Evolutionary conservation across 53 echinoderm and acorn worm genomes (phyloP), one percentile per base, ranked within the genome.

Genomic region (Echinarachnius parma): DNA sequence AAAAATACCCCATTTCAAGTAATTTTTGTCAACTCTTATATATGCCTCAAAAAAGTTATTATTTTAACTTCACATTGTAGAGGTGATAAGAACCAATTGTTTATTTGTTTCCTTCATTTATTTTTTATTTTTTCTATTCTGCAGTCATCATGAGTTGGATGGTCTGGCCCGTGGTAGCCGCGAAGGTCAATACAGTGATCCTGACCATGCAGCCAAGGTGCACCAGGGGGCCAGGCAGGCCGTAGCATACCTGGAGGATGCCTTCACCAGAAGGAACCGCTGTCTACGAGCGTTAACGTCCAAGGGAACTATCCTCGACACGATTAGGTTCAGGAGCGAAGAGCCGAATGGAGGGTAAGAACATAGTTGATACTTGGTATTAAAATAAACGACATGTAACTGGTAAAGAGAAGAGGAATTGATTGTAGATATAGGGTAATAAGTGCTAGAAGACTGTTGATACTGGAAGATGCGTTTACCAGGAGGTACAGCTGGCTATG

Each of bases 111-210:
- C n/a, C n/a, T n/a, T n/a, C n/a, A 4, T 50, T 4, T 50, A 50
- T 15, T 50, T 50, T 8, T 50, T 10, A 4, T 50, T 50, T 4
- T 50, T 7, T 39, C 39, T 39, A 39, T 15, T 46, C 11, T 33
- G 5, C 66, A 96, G 96, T 96, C 19, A 96, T 96, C 56, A 96
- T 37, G 96, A 96, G 49, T 54, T 96, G 53, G 96, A 96, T 67
- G 96, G 96, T 2, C 76, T 96, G 24, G 66, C 88, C 28, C 85
- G 78, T 25, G 98, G 98, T 18, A 66, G 84, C 47, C 78, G 59
- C 0, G 83, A 80, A 4, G 83, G 77, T 24, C 76, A 78, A 29
- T 66, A 34, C 33, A 74, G 34, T 2, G 86, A 85, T 28, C 62
- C 78, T 16, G 50, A 61, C 20, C 82, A 85, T 44, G 59, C 62